A percentile compares a stretch with the other conserved stretches of the same genome.
These are phyloP conservation scores for Campoplex capitator DNA, from an alignment of 2,888 invertebrate species.

Conservation along the genomic window DNA sequence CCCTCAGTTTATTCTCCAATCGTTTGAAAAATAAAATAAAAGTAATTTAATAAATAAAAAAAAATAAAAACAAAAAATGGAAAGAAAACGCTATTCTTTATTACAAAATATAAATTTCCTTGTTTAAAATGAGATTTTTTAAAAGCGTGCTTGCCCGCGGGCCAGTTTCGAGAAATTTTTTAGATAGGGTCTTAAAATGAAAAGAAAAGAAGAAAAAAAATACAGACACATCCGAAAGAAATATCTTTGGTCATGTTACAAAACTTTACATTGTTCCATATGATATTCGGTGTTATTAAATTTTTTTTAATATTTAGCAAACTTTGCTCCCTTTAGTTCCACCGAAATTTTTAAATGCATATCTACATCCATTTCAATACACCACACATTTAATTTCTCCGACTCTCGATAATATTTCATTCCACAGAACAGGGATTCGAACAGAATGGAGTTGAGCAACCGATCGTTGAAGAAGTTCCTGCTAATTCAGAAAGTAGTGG, in stretches of 20 bases:
- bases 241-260: neutral
- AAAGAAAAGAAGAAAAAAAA: neutral
- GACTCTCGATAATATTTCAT: too few species aligned
- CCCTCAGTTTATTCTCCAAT: constrained; percentile 84
- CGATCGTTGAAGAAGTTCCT: too few species aligned
- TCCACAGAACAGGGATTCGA: too few species aligned
- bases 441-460: too few species aligned
- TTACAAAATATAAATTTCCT: constrained; percentile 78
- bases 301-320: too few species aligned
- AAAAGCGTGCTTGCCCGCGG: constrained; percentile 21
- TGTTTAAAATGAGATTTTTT: constrained; percentile 50
- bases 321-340: too few species aligned
- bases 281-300: too few species aligned
- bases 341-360: too few species aligned
- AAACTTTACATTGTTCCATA: too few species aligned
- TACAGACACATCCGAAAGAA: constrained; percentile 66
- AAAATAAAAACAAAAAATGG: constrained; percentile 68
- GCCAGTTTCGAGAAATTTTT: constrained; percentile 74
- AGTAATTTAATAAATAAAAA: constrained; percentile 79
- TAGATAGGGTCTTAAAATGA: constrained; percentile 78
- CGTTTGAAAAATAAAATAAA: constrained; percentile 72
- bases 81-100: constrained; percentile 82
- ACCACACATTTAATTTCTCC: too few species aligned
- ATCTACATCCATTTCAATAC: too few species aligned
- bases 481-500: too few species aligned